Evolutionary conservation across 2,797 vertebrate genomes (phyloP).

Genomic region (Dipus sagitta): DNA sequence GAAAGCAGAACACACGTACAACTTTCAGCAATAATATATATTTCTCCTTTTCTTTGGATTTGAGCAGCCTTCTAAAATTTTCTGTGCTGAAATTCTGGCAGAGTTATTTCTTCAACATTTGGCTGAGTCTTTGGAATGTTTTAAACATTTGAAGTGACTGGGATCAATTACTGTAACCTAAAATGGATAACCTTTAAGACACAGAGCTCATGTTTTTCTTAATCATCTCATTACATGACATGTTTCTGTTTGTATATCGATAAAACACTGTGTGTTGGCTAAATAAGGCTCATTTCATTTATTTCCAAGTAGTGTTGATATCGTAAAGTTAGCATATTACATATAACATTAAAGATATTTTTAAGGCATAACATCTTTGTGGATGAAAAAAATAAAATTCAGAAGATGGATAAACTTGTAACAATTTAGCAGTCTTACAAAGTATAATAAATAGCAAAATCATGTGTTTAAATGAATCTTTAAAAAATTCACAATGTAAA

Average conservation of each 20-base stretch:
- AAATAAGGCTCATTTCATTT: conserved; percentile 82
- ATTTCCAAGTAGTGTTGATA: conserved; percentile 81
- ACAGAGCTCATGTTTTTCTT: conserved; percentile 76
- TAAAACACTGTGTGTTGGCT: conserved; percentile 79
- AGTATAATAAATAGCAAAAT: conserved; percentile 77
- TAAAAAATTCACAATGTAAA: conserved; percentile 64
- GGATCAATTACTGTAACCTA: conserved; percentile 82
- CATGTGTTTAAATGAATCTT: conserved; percentile 70
- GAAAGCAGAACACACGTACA: conserved; percentile 74
- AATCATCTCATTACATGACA: conserved; percentile 74
- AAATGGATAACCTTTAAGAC: conserved; percentile 81
- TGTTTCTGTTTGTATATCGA: conserved; percentile 81
- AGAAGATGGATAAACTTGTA: conserved; percentile 71
- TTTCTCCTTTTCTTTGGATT: conserved; percentile 78
- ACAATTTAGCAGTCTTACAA: conserved; percentile 79
- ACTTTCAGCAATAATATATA: conserved; percentile 72
- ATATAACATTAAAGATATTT: conserved; percentile 81
- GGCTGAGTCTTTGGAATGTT: conserved; percentile 82
- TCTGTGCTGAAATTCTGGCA: conserved; percentile 81
- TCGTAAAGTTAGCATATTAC: conserved; percentile 79
- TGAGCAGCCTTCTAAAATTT: conserved; percentile 80
- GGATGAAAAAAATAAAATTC: conserved; percentile 77
- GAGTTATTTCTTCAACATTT: conserved; percentile 79
- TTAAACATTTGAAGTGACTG: conserved; percentile 84
- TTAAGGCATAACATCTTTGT: conserved; percentile 81